These are phyloP conservation scores for Tiliacea aurago DNA, from an alignment of 2,888 invertebrate genomes.

Conservation along the genomic window DNA sequence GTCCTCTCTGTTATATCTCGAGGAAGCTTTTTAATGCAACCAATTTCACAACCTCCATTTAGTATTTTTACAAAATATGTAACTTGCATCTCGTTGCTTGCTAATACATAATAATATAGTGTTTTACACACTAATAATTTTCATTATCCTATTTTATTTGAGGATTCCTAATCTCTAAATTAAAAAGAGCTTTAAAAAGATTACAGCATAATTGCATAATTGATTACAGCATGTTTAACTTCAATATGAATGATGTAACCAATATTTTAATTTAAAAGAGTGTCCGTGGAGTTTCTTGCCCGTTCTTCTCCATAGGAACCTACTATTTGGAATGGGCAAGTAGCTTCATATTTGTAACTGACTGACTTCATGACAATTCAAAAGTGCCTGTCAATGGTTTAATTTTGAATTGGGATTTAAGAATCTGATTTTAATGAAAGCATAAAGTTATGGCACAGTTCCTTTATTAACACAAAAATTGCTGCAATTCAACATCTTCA, in stretches of 20 bases:
- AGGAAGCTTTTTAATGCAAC: not conserved
- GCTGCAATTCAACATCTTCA: constrained; percentile 28
- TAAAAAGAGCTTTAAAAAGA: not conserved
- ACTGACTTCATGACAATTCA: too few species aligned
- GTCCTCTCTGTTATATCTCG: too few species aligned
- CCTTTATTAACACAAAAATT: constrained; percentile 50
- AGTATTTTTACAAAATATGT: not conserved
- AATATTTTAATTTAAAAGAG: too few species aligned
- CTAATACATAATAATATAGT: not conserved
- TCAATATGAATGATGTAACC: too few species aligned
- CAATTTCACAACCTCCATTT: not conserved
- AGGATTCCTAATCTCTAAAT: not conserved
- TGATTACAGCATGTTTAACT: too few species aligned
- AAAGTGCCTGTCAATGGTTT: too few species aligned
- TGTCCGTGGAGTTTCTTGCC: too few species aligned
- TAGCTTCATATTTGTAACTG: too few species aligned
- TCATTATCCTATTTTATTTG: not conserved
- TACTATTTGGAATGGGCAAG: too few species aligned
- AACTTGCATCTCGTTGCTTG: too few species aligned
- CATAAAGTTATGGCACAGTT: constrained; percentile 44
- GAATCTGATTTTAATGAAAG: constrained; percentile 27
- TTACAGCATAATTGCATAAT: too few species aligned
- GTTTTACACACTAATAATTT: not conserved
- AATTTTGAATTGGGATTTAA: not conserved
- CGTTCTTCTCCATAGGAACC: too few species aligned